Evolutionary conservation across 1,140 invertebrate species (phyloP).

Genomic region (Hypothenemus hampei): DNA sequence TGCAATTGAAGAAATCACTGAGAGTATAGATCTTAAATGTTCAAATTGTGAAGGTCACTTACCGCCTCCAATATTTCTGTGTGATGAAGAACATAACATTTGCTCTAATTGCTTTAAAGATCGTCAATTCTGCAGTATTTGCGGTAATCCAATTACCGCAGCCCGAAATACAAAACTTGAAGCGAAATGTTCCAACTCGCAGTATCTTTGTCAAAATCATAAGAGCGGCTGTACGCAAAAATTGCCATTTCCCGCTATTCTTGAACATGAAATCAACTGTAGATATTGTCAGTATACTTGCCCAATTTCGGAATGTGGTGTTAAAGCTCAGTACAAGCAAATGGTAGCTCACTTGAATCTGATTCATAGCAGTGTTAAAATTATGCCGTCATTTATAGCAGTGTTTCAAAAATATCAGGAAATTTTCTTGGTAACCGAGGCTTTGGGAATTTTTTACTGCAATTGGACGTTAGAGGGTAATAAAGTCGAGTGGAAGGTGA

Average conservation of each 20-base stretch:
- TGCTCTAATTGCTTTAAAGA: conserved; percentile 29
- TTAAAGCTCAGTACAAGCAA: conserved; percentile 27
- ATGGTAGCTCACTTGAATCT: conserved; percentile 34
- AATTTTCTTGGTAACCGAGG: conserved; percentile 33
- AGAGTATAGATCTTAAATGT: conserved; percentile 30
- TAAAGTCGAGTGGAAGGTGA: conserved; percentile 31
- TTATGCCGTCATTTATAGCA: conserved; percentile 26
- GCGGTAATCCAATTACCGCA: conserved; percentile 30
- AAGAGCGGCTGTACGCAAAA: conserved; percentile 33
- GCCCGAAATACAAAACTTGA: conserved; percentile 35
- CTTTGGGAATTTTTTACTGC: conserved; percentile 37
- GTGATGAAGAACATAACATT: conserved; percentile 32
- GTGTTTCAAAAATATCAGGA: conserved; percentile 34
- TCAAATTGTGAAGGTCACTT: conserved; percentile 31
- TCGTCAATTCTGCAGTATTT: conserved; percentile 27
- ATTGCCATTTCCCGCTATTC: conserved; percentile 30
- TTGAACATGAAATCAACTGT: conserved; percentile 36
- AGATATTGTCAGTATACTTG: conserved; percentile 36
- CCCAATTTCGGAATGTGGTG: conserved; percentile 28
- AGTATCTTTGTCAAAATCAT: conserved; percentile 32
- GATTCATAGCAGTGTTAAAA: conserved; percentile 35
- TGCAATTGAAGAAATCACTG: conserved; percentile 21
- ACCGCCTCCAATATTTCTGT: conserved; percentile 36
- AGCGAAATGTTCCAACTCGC: conserved; percentile 26
- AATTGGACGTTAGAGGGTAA: conserved; percentile 15